Evolutionary conservation across 2,888 invertebrate species (phyloP).

Genomic region (Hybos culiciformis): DNA sequence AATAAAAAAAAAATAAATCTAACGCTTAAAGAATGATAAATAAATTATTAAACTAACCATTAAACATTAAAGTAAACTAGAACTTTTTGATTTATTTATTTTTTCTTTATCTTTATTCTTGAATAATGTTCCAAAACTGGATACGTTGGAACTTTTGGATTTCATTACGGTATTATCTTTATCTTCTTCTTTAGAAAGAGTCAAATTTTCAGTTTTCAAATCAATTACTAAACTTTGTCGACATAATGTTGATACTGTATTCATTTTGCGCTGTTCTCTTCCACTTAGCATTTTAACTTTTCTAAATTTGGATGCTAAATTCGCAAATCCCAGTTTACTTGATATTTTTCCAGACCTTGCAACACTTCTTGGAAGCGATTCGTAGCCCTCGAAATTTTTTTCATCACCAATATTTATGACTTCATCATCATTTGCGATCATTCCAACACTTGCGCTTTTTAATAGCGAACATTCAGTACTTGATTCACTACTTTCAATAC

Average conservation of each 20-base stretch:
- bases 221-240: conserved; percentile 62
- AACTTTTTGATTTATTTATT: conserved; percentile 31
- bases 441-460: conserved; percentile 64
- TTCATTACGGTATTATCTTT: too few species aligned
- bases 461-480: conserved; percentile 40
- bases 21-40: too few species aligned
- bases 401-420: too few species aligned
- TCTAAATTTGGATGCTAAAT: conserved; percentile 45
- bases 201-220: conserved; percentile 29
- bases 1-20: too few species aligned
- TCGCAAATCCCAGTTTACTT: conserved; percentile 39
- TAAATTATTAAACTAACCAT: too few species aligned
- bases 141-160: conserved; percentile 29
- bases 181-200: too few species aligned
- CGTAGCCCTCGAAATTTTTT: conserved; percentile 37
- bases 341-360: conserved; percentile 29
- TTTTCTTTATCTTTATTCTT: conserved; percentile 17
- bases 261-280: conserved; percentile 35
- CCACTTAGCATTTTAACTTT: conserved; percentile 39
- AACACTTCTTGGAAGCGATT: conserved; percentile 38
- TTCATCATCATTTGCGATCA: conserved; percentile 40
- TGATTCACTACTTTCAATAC: conserved; percentile 48
- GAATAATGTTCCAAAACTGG: conserved; percentile 9
- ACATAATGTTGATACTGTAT: conserved; percentile 55
- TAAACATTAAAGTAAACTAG: too few species aligned